Percentiles rank a stretch among this genome's conserved stretches.
These are phyloP conservation scores for Alitta virens DNA, from an alignment of 2,888 invertebrate genomes.

Conservation along the genomic window DNA sequence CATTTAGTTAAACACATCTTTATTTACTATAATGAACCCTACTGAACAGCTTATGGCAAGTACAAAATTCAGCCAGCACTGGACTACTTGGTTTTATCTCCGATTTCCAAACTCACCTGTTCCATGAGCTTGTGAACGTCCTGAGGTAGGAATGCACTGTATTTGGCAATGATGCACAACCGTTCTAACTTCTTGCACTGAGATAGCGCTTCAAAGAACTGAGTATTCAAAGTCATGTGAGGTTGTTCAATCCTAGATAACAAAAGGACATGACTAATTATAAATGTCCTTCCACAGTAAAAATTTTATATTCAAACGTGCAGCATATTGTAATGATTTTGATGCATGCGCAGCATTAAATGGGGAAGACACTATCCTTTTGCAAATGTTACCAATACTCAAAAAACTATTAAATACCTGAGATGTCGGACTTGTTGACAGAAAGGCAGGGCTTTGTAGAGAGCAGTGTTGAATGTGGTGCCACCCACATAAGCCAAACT, in stretches of 20 bases:
- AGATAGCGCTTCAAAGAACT: conserved; percentile 38
- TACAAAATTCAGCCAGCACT: too few relatives aligned
- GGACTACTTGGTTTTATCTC: too few relatives aligned
- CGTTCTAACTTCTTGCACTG: conserved; percentile 38
- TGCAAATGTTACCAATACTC: too few relatives aligned
- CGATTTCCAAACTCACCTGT: conserved; percentile 36
- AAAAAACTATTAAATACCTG: conserved; percentile 28
- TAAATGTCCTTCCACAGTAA: too few relatives aligned
- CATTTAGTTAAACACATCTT: too few relatives aligned
- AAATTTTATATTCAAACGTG: too few relatives aligned
- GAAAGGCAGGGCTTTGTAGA: conserved; percentile 34
- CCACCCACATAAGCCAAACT: conserved; percentile 41
- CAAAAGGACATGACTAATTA: too few relatives aligned
- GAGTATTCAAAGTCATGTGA: conserved; percentile 38
- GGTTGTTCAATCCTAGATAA: conserved; percentile 46
- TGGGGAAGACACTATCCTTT: too few relatives aligned
- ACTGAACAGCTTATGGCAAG: too few relatives aligned
- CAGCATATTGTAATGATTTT: too few relatives aligned
- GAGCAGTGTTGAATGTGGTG: conserved; percentile 27
- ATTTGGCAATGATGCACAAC: conserved; percentile 44
- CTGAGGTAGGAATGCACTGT: conserved; percentile 36
- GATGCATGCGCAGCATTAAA: too few relatives aligned
- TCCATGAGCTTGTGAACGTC: conserved; percentile 37
- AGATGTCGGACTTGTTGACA: conserved; percentile 37
- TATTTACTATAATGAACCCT: too few relatives aligned